phyloP scores from a whole-genome alignment of 2,888 invertebrate species.

The Leptogaster cylindrica region DNA sequence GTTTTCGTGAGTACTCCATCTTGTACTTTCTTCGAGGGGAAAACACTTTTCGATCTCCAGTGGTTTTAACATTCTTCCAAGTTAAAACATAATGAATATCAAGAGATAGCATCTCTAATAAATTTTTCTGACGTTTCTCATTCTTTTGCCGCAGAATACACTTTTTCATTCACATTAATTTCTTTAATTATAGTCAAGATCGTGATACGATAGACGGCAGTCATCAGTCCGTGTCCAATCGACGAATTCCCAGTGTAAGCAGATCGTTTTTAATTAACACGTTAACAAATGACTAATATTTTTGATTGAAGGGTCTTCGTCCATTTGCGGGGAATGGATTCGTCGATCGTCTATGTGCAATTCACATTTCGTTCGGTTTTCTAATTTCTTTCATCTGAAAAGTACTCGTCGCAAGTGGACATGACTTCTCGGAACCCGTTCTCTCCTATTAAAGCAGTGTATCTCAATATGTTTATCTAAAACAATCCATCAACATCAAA shows the following conservation, averaged over 20 bases:
- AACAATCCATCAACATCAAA: slow-evolving; percentile 44
- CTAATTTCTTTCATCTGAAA: not conserved
- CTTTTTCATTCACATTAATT: slow-evolving; percentile 41
- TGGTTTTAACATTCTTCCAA: not conserved
- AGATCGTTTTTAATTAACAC: slow-evolving; percentile 34
- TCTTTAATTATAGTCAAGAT: slow-evolving; percentile 43
- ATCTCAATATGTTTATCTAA: slow-evolving; percentile 43
- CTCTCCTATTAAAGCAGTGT: not conserved
- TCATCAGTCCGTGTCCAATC: slow-evolving; percentile 41
- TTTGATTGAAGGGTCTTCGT: slow-evolving; percentile 13
- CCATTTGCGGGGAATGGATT: not conserved
- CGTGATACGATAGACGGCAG: slow-evolving; percentile 38
- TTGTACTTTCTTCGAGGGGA: no score
- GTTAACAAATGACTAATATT: slow-evolving; percentile 34
- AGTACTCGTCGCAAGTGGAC: not conserved
- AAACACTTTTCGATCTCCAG: no score
- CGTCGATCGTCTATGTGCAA: not conserved
- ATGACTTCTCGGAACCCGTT: slow-evolving; percentile 12
- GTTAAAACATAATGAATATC: slow-evolving; percentile 4
- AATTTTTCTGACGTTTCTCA: slow-evolving; percentile 14
- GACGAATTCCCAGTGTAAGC: not conserved
- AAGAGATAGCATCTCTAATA: slow-evolving; percentile 16
- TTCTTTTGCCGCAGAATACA: slow-evolving; percentile 7
- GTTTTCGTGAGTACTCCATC: no score
- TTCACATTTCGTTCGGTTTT: not conserved